Conservation (phyloP, 2,797 vertebrate species). For the Argyrosomus regius region DNA sequence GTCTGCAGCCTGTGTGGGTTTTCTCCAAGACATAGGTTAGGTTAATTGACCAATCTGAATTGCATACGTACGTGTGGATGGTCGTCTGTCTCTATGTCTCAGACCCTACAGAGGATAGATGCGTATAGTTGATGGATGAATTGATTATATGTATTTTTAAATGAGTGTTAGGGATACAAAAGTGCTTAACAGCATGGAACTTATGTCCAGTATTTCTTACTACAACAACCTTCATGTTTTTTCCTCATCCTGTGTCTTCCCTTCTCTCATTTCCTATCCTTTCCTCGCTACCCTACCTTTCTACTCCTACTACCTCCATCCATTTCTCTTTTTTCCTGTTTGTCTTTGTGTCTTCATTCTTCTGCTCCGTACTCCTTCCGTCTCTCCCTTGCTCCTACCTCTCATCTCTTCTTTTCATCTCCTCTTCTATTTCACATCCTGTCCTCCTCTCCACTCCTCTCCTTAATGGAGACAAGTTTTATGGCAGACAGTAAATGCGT, state of each 20-base stretch:
- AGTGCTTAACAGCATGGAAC: background rate
- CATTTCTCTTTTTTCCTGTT: background rate
- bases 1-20: background rate
- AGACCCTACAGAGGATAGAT: background rate
- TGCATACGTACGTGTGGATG: background rate
- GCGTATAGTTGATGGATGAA: background rate
- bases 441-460: constrained; percentile 58
- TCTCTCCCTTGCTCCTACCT: constrained; percentile 12
- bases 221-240: background rate
- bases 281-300: background rate
- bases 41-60: background rate
- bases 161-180: background rate
- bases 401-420: constrained; percentile 37
- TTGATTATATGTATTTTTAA: background rate
- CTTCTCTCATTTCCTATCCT: background rate
- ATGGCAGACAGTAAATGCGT: constrained; percentile 81
- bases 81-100: background rate
- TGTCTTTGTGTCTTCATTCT: constrained; percentile 4
- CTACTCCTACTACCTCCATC: background rate
- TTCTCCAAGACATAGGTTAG: background rate
- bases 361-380: background rate
- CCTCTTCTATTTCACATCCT: constrained; percentile 43
- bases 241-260: background rate
- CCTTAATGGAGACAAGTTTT: constrained; percentile 80
- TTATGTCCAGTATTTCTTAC: background rate